Conservation (phyloP, 2,113 vertebrate genomes). For the Garra rufa region DNA sequence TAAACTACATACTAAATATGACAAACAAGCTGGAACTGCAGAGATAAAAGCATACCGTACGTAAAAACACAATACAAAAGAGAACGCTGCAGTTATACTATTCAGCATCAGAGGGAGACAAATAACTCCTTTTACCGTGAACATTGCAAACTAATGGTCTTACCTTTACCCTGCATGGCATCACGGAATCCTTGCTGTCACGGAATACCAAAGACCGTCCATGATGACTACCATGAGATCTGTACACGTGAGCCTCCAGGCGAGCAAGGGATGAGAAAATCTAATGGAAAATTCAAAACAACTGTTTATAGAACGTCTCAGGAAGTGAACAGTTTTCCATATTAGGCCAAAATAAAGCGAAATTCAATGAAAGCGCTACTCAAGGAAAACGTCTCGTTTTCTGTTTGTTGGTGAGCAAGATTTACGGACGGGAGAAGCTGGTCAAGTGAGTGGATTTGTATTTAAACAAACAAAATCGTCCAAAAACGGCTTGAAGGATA, state of each 20-base stretch:
- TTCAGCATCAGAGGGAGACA: slow-evolving; percentile 3
- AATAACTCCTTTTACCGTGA: not conserved
- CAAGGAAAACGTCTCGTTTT: not conserved
- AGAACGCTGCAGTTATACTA: not conserved
- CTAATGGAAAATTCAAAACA: slow-evolving; percentile 54
- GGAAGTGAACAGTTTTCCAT: not conserved
- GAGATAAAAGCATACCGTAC: too few species aligned
- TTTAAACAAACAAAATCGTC: not conserved
- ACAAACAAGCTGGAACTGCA: not conserved
- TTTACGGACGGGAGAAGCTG: not conserved
- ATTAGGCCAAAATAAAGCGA: not conserved
- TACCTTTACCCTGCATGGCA: slow-evolving; percentile 65
- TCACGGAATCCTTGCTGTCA: slow-evolving; percentile 23
- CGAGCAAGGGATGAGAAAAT: slow-evolving; percentile 62
- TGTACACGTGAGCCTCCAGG: slow-evolving; percentile 66
- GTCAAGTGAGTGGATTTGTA: not conserved
- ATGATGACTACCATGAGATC: slow-evolving; percentile 51
- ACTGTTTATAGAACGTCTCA: not conserved
- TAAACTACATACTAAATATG: not conserved
- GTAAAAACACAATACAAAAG: too few species aligned
- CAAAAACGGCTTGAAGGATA: not conserved
- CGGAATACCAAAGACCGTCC: not conserved
- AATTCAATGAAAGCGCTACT: not conserved
- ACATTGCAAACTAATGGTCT: not conserved
- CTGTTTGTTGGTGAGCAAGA: not conserved